Conservation (phyloP, 2,888 invertebrate genomes). For the Isoperla grammatica region DNA sequence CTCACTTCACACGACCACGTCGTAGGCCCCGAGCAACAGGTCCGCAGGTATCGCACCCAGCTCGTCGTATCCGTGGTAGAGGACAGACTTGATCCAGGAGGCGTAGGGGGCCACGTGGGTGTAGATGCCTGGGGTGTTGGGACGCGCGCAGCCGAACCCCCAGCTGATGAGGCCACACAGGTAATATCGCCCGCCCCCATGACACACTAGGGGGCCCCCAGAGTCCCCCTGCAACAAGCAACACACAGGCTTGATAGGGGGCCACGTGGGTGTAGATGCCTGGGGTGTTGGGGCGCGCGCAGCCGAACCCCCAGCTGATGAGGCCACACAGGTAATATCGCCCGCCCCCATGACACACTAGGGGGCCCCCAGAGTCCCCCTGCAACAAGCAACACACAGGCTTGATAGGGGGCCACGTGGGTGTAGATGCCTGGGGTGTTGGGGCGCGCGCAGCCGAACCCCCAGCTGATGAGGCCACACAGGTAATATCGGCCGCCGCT, state of each 20-base stretch:
- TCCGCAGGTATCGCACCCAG: too few relatives aligned
- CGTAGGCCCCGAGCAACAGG: too few relatives aligned
- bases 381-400: too few relatives aligned
- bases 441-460: constrained; percentile 41
- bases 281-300: too few relatives aligned
- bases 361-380: too few relatives aligned
- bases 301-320: too few relatives aligned
- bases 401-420: constrained; percentile 38
- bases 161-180: constrained; percentile 44
- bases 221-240: constrained; percentile 41
- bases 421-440: constrained; percentile 42
- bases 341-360: too few relatives aligned
- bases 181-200: constrained; percentile 37
- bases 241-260: too few relatives aligned
- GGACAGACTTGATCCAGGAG: constrained; percentile 36
- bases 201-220: constrained; percentile 43
- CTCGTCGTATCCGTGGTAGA: constrained; percentile 7
- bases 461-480: constrained; percentile 45
- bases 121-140: constrained; percentile 41
- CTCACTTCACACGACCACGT: too few relatives aligned
- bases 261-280: too few relatives aligned
- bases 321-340: too few relatives aligned
- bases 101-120: constrained; percentile 39
- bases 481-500: constrained; percentile 38
- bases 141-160: constrained; percentile 42